Conservation (phyloP, 1,140 invertebrate genomes). For the Archegozetes longisetosus region DNA sequence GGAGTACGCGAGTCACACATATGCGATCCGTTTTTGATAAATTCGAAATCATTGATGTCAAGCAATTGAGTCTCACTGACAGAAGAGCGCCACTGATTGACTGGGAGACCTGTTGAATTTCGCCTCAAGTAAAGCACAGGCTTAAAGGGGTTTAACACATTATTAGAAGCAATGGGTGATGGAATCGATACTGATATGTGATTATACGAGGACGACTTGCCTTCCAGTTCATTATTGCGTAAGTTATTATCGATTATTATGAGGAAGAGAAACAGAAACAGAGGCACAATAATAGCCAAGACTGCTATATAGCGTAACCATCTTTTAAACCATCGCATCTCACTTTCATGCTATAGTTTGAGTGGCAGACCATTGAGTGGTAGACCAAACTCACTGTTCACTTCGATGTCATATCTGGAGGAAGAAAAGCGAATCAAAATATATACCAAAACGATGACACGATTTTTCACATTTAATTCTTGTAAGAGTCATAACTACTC, state of each 20-base stretch:
- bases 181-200: too few species aligned
- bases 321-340: background rate
- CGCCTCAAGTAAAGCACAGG: background rate
- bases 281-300: background rate
- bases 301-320: background rate
- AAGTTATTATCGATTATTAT: background rate
- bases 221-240: too few species aligned
- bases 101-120: background rate
- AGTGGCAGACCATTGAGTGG: too few species aligned
- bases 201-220: too few species aligned
- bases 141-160: background rate
- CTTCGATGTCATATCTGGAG: too few species aligned
- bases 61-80: background rate
- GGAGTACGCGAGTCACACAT: background rate
- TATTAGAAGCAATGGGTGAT: too few species aligned
- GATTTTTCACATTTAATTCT: too few species aligned
- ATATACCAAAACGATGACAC: too few species aligned
- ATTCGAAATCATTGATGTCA: background rate
- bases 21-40: background rate
- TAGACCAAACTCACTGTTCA: too few species aligned
- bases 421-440: too few species aligned
- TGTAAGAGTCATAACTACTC: too few species aligned
- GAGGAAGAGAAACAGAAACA: background rate
- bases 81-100: background rate
- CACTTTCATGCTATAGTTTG: too few species aligned